Conservation (phyloP, 2,113 vertebrate genomes). For the Conger conger region DNA sequence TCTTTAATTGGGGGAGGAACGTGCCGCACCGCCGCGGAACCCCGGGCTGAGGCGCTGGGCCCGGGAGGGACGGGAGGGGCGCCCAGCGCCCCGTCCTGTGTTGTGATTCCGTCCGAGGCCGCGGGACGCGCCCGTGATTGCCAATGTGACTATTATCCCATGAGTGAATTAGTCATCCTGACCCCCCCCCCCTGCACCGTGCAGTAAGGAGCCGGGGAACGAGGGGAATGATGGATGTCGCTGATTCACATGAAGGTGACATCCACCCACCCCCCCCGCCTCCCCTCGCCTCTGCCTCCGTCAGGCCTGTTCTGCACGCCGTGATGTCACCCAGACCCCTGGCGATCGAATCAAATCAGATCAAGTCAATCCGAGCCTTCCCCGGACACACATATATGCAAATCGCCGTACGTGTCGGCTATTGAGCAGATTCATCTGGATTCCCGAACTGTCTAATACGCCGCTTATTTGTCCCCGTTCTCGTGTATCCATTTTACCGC, state of each 20-base stretch:
- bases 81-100: neutral
- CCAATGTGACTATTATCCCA: neutral
- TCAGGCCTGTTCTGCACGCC: neutral
- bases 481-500: neutral
- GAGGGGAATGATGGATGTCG: slow-evolving; percentile 14
- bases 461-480: neutral
- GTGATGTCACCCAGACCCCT: slow-evolving; percentile 17
- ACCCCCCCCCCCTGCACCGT: neutral
- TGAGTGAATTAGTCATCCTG: neutral
- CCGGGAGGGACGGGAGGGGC: neutral
- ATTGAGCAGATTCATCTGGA: neutral
- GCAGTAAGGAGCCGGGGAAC: neutral
- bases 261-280: neutral
- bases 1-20: too few relatives aligned
- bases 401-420: neutral
- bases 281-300: neutral
- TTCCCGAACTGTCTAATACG: neutral
- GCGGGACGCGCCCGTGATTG: neutral
- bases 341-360: neutral
- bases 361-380: slow-evolving; percentile 1
- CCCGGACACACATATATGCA: slow-evolving; percentile 11
- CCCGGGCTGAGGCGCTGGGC: too few relatives aligned
- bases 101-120: neutral
- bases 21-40: too few relatives aligned
- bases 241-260: slow-evolving; percentile 21